These are phyloP conservation scores for Cisticola juncidis DNA, from an alignment of 2,113 vertebrate genomes.

Conservation along the genomic window DNA sequence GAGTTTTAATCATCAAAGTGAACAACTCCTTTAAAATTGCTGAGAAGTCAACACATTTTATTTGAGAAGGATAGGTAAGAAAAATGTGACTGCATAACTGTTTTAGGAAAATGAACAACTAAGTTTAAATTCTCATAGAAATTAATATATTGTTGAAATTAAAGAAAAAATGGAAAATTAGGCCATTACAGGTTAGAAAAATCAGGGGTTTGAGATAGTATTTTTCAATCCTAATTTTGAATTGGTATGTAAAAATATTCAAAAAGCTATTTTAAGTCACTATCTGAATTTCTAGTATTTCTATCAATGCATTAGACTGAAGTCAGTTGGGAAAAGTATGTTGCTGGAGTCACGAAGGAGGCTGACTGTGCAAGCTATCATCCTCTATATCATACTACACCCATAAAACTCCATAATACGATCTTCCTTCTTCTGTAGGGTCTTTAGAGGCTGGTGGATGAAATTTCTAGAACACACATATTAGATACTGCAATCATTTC, in stretches of 20 bases:
- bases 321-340: background rate
- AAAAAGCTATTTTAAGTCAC: background rate
- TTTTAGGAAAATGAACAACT: background rate
- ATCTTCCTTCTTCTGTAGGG: background rate
- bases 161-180: background rate
- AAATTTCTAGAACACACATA: background rate
- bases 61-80: background rate
- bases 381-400: background rate
- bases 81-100: background rate
- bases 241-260: background rate
- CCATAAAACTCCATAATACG: background rate
- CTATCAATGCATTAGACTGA: background rate
- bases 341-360: background rate
- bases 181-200: background rate
- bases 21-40: background rate
- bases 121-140: background rate
- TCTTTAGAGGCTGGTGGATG: background rate
- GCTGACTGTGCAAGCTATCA: background rate
- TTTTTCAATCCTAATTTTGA: background rate
- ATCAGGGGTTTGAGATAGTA: rapidly evolving
- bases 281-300: background rate
- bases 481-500: background rate
- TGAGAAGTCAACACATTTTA: background rate
- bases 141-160: background rate
- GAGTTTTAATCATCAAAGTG: background rate